These are phyloP conservation scores for Chloropsis cyanopogon DNA, from an alignment of 2,113 vertebrate genomes.

Conservation along the genomic window DNA sequence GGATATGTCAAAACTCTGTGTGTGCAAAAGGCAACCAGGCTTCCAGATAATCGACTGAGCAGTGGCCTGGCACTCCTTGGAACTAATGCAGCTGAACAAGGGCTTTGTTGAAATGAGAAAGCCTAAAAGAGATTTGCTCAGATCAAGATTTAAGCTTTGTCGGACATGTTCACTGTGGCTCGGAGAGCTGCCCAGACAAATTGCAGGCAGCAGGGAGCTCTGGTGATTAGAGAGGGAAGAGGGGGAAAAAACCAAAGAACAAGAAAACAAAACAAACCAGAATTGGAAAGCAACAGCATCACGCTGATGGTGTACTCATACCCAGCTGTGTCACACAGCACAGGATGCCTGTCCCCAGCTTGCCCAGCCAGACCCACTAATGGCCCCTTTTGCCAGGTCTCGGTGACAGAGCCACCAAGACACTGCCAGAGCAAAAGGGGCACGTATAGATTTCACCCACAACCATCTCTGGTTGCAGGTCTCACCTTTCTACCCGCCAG, in stretches of 20 bases:
- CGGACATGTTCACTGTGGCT: neutral
- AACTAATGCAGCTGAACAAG: neutral
- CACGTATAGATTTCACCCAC: neutral
- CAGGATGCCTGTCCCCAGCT: neutral
- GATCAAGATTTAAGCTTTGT: constrained; percentile 52
- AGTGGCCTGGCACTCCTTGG: neutral
- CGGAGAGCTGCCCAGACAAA: constrained; percentile 11
- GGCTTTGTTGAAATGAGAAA: constrained; percentile 59
- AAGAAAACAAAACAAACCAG: neutral
- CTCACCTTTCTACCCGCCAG: neutral
- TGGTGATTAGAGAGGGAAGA: neutral
- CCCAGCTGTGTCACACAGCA: neutral
- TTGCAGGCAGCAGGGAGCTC: neutral
- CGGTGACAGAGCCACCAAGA: neutral
- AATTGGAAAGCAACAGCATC: neutral
- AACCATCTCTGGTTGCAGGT: neutral
- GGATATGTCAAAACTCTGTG: neutral
- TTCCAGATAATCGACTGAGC: neutral
- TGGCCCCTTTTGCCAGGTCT: neutral
- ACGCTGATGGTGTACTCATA: rapidly evolving
- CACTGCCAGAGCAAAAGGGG: neutral
- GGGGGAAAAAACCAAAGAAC: rapidly evolving
- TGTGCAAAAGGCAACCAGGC: neutral
- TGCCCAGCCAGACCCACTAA: neutral
- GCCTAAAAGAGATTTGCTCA: constrained; percentile 53